Conservation (phyloP, 2,888 invertebrate species). For the Leptopilina drosophilae region DNA sequence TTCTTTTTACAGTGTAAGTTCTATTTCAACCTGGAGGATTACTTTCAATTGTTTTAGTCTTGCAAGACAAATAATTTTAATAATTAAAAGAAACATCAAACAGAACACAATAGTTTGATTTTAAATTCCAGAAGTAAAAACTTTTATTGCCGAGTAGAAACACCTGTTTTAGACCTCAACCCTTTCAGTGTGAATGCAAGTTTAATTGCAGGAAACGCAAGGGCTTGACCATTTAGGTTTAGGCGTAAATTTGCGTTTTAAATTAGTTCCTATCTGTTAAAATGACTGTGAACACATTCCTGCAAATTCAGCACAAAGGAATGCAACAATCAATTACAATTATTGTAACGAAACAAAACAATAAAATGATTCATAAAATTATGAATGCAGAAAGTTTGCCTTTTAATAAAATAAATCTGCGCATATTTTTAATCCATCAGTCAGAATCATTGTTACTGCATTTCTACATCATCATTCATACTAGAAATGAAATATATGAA, state of each 20-base stretch:
- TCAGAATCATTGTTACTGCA: not conserved
- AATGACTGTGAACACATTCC: not conserved
- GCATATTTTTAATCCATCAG: conserved; percentile 4
- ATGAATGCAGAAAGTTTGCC: too few relatives aligned
- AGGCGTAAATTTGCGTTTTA: not conserved
- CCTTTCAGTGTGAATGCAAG: conserved; percentile 59
- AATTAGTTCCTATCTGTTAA: too few relatives aligned
- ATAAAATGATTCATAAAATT: not conserved
- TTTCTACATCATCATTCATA: not conserved
- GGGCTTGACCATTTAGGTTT: conserved; percentile 36
- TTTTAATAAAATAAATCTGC: too few relatives aligned
- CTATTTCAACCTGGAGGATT: too few relatives aligned
- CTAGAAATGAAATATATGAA: not conserved
- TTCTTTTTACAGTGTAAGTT: too few relatives aligned
- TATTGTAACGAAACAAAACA: not conserved
- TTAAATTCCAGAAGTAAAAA: too few relatives aligned
- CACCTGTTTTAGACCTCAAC: conserved; percentile 50
- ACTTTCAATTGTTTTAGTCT: too few relatives aligned
- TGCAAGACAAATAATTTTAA: too few relatives aligned
- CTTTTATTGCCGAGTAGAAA: too few relatives aligned
- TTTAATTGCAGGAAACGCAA: conserved; percentile 59
- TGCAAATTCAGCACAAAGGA: not conserved
- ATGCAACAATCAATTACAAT: not conserved
- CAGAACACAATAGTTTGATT: too few relatives aligned
- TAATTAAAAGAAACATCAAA: too few relatives aligned